These are phyloP conservation scores for Hippocampus barbouri DNA, from an alignment of 2,113 vertebrate genomes.

Conservation along the genomic window DNA sequence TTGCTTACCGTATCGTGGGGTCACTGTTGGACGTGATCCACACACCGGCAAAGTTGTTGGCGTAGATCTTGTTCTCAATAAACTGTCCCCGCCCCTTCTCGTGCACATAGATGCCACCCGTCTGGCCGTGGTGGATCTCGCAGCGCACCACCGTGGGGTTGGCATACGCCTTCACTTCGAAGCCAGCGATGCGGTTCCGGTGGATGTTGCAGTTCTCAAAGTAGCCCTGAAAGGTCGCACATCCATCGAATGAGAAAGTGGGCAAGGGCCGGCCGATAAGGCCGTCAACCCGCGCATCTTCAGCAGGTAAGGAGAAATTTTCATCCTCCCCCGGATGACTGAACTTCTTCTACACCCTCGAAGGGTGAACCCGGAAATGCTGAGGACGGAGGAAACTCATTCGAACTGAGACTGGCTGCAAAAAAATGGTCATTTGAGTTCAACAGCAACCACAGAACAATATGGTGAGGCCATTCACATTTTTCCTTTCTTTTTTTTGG, in stretches of 20 bases:
- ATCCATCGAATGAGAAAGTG: neutral
- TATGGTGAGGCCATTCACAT: too few relatives aligned
- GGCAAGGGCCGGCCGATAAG: too few relatives aligned
- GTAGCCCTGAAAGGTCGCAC: conserved; percentile 58
- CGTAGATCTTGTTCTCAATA: conserved; percentile 99
- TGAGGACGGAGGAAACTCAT: too few relatives aligned
- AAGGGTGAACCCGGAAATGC: too few relatives aligned
- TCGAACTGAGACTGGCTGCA: too few relatives aligned
- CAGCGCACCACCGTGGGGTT: conserved; percentile 97
- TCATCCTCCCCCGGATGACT: too few relatives aligned
- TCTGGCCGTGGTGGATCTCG: conserved; percentile 98
- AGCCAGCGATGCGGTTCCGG: conserved; percentile 96
- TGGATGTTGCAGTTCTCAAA: conserved; percentile 84
- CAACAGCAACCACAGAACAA: too few relatives aligned
- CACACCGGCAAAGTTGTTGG: conserved; percentile 98
- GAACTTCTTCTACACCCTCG: too few relatives aligned
- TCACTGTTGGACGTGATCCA: conserved; percentile 99
- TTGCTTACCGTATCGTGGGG: conserved; percentile 91
- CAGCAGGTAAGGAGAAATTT: too few relatives aligned
- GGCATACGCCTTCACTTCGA: conserved; percentile 97
- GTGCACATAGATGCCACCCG: conserved; percentile 97
- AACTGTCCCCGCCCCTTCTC: conserved; percentile 99
- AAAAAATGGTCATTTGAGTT: too few relatives aligned
- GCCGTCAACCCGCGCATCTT: too few relatives aligned
- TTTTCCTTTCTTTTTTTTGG: too few relatives aligned